Evolutionary conservation across 2,888 invertebrate species (phyloP).

Genomic region (Nomada fabriciana): DNA sequence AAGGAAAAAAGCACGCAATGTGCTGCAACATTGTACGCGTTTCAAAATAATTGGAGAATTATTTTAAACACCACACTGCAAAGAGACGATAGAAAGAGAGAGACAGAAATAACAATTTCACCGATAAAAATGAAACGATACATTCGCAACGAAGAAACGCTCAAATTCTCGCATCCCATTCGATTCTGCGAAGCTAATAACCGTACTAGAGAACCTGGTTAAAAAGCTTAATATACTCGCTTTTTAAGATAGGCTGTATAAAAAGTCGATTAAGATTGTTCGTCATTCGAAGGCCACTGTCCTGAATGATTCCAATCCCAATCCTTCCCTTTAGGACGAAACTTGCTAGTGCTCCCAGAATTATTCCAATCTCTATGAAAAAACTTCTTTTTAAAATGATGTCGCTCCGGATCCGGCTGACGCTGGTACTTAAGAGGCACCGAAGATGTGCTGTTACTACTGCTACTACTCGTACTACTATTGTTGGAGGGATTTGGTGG

Average conservation of each 20-base stretch:
- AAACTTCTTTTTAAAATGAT: slow-evolving; percentile 94
- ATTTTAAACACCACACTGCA: slow-evolving; percentile 26
- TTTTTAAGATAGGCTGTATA: slow-evolving; percentile 29
- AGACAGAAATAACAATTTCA: slow-evolving; percentile 25
- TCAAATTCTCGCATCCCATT: background rate
- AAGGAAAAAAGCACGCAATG: slow-evolving; percentile 18
- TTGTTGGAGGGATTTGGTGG: slow-evolving; percentile 84
- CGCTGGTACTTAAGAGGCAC: slow-evolving; percentile 78
- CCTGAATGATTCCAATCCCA: slow-evolving; percentile 88
- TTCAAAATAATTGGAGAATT: slow-evolving; percentile 32
- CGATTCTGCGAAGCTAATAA: slow-evolving; percentile 35
- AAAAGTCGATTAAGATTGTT: slow-evolving; percentile 79
- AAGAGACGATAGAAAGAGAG: background rate
- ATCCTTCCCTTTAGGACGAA: slow-evolving; percentile 90
- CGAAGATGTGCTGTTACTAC: slow-evolving; percentile 61
- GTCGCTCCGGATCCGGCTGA: slow-evolving; percentile 85
- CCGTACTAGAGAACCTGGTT: slow-evolving; percentile 33
- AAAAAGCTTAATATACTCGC: slow-evolving; percentile 28
- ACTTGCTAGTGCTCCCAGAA: slow-evolving; percentile 86
- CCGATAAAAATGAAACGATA: slow-evolving; percentile 27
- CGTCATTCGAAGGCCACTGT: slow-evolving; percentile 82
- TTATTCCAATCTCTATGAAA: slow-evolving; percentile 88
- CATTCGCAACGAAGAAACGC: slow-evolving; percentile 31
- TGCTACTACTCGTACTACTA: slow-evolving; percentile 81
- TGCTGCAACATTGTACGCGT: slow-evolving; percentile 25